Conservation (phyloP, 1,140 invertebrate species). For the Ceratitis capitata region DNA sequence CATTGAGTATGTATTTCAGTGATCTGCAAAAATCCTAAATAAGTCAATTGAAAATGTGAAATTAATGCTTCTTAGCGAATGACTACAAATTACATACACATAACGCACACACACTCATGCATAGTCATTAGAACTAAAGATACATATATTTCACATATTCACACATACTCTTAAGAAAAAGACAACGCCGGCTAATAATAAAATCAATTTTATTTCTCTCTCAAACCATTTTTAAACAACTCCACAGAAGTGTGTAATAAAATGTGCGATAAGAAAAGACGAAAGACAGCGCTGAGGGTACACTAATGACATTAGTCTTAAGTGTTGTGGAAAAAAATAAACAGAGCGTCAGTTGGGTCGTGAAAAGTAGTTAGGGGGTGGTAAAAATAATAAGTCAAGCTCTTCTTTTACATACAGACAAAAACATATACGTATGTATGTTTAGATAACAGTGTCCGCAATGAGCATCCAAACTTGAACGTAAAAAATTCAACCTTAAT, state of each 20-base stretch:
- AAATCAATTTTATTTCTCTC: neutral
- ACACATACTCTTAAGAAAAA: neutral
- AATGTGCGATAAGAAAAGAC: neutral
- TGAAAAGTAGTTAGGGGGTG: too few relatives aligned
- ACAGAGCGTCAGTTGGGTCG: too few relatives aligned
- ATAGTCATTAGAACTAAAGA: neutral
- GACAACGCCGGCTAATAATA: neutral
- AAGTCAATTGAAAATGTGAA: neutral
- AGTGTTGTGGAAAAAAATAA: neutral
- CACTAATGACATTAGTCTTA: neutral
- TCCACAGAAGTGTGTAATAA: neutral
- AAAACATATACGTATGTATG: too few relatives aligned
- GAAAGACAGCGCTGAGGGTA: neutral
- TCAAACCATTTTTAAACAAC: neutral
- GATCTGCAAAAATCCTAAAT: neutral
- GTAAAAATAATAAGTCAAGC: too few relatives aligned
- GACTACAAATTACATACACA: neutral
- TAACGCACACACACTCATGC: neutral
- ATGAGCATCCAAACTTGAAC: too few relatives aligned
- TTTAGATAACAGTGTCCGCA: too few relatives aligned
- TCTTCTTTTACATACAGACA: too few relatives aligned
- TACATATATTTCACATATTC: neutral
- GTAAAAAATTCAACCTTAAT: too few relatives aligned
- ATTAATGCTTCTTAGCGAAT: neutral
- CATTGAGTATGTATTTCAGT: neutral